Conservation (phyloP, 1,140 invertebrate genomes). For the Pseudomyrmex dendroicus region DNA sequence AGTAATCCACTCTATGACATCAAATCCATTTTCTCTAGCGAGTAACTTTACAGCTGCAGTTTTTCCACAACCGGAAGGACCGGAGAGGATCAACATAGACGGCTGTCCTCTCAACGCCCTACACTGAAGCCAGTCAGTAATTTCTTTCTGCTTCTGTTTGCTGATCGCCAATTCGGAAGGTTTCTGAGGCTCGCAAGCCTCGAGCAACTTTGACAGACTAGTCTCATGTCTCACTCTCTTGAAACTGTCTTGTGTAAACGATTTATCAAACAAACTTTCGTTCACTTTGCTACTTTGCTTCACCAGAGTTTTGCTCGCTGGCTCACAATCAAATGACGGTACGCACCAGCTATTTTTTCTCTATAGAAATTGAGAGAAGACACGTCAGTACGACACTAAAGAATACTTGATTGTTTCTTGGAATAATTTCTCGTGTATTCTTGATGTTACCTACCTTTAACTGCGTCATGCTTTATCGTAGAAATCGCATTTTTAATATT, state of each 20-base stretch:
- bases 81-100: slow-evolving; percentile 88
- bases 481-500: no score
- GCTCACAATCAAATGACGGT: slow-evolving; percentile 57
- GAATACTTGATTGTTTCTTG: no score
- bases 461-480: no score
- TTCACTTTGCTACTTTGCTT: slow-evolving; percentile 28
- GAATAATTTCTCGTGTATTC: no score
- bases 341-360: slow-evolving; percentile 61
- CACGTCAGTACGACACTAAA: no score
- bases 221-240: slow-evolving; percentile 60
- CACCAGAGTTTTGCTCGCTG: neutral
- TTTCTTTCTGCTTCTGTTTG: slow-evolving; percentile 81
- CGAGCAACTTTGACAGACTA: slow-evolving; percentile 74
- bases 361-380: slow-evolving; percentile 24
- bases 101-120: slow-evolving; percentile 81
- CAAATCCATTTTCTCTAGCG: slow-evolving; percentile 86
- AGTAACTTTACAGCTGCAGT: slow-evolving; percentile 87
- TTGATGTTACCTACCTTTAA: no score
- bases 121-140: slow-evolving; percentile 76
- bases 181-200: slow-evolving; percentile 78
- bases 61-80: slow-evolving; percentile 91
- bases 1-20: slow-evolving; percentile 90
- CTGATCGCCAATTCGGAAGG: slow-evolving; percentile 79
- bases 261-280: neutral
- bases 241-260: neutral